phyloP scores from a whole-genome alignment of 2,797 vertebrate genomes.

The Myotis pilosus region DNA sequence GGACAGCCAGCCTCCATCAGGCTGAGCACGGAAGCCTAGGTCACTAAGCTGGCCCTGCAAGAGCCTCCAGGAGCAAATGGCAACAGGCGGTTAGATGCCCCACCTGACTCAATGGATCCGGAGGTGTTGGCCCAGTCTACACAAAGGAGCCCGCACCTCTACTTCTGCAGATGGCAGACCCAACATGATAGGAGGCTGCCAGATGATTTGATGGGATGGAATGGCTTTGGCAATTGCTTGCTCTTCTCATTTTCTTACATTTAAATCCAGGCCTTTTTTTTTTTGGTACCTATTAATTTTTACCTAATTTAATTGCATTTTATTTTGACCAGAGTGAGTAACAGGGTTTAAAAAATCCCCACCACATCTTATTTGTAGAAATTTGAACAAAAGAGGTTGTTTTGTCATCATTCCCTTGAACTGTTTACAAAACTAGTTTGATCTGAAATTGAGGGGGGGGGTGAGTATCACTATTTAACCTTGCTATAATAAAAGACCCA shows the following conservation, averaged over 20 bases:
- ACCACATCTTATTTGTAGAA: background rate
- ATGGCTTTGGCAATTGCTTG: background rate
- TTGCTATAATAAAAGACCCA: background rate
- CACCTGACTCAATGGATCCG: background rate
- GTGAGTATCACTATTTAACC: background rate
- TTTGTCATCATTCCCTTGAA: background rate
- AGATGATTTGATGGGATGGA: too few species aligned
- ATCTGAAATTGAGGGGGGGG: background rate
- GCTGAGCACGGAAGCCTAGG: background rate
- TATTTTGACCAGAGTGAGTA: background rate
- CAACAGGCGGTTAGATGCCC: accelerated
- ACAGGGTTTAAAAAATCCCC: background rate
- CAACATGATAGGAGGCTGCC: background rate
- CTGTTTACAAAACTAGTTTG: background rate
- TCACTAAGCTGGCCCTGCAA: background rate
- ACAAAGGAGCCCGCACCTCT: background rate
- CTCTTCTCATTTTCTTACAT: background rate
- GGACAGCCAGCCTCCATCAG: background rate
- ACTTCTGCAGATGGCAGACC: background rate
- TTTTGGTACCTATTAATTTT: background rate
- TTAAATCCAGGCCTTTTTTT: background rate
- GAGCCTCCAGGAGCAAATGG: background rate
- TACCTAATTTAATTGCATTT: constrained; percentile 8
- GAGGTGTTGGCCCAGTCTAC: background rate
- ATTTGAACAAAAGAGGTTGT: background rate